Evolutionary conservation across 2,113 vertebrate species (phyloP), one percentile per base, ranked within the genome.

Genomic region (Lepus europaeus): DNA sequence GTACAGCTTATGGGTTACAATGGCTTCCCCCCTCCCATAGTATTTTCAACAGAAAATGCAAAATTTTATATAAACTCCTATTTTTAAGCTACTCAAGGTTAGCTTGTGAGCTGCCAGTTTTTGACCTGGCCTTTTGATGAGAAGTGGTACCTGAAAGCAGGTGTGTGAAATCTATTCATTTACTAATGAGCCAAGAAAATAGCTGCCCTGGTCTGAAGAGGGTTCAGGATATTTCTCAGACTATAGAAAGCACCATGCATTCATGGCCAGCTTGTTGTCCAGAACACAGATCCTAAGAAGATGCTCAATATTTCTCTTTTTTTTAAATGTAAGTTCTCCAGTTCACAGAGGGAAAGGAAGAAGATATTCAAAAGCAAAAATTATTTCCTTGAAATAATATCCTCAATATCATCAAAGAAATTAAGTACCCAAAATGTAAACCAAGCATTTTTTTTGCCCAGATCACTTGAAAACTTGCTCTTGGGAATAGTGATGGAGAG

Each of bases 161-260:
- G 11, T 93, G 5, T 51, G 8, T 56, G 27, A 79, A 90, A 68
- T 68, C 6, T 3, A 85, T 97, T 94, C 27, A 70, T 74, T 94
- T 88, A 64, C 36, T 90, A 91, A 87, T 80, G 56, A 81, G 17
- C 16, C 92, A 70, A 51, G 64, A 82, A 89, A 53, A 36, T 69
- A 49, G 88, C 33, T 84, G 2, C 79, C 17, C 5, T 4, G 74
- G 9, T 70, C 16, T 23, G 12, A 85, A 74, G 13, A 63, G 25
- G 87, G 9, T 49, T 56, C n/a, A 80, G 29, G 13, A 13, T 64
- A 13, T 59, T 93, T 39, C 9, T 85, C 36, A 79, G 12, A 89
- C 59, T 53, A 4, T 10, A 73, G 19, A 89, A 4, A 66, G 0
- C 2, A 56, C 51, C 16, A 13, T 1, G 1, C 6, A 1, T 93